Conservation (phyloP, 2,888 invertebrate genomes). For the Leptura quadrifasciata region DNA sequence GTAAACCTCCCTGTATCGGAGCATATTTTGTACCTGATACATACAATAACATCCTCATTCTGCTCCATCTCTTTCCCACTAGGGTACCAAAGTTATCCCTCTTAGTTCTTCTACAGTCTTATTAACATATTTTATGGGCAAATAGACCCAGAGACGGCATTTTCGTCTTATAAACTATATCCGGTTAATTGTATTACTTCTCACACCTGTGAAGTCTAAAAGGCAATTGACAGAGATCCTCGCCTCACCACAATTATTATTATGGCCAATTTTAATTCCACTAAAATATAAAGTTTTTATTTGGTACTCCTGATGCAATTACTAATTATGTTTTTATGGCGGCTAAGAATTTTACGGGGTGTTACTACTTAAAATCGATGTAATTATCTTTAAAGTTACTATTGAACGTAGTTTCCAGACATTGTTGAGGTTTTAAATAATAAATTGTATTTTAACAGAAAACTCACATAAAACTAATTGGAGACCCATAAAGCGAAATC, state of each 20-base stretch:
- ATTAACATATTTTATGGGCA: conserved; percentile 56
- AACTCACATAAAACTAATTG: too few relatives aligned
- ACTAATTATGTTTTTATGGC: conserved; percentile 15
- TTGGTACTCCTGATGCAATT: background rate
- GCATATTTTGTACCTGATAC: conserved; percentile 35
- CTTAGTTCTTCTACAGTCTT: conserved; percentile 36
- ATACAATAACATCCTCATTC: conserved; percentile 17
- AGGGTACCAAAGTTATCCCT: background rate
- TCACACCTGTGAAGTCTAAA: conserved; percentile 54
- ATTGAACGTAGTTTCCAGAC: too few relatives aligned
- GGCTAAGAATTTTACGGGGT: background rate
- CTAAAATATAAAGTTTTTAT: background rate
- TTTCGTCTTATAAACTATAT: conserved; percentile 61
- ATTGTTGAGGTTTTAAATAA: too few relatives aligned
- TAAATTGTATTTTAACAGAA: too few relatives aligned
- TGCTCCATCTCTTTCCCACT: conserved; percentile 11
- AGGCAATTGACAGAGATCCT: conserved; percentile 34
- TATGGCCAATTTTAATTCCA: conserved; percentile 15
- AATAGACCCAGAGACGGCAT: conserved; percentile 53
- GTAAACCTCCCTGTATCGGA: conserved; percentile 43
- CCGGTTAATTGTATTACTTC: conserved; percentile 59
- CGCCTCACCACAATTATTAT: conserved; percentile 26
- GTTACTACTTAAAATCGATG: too few relatives aligned
- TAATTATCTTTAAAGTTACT: too few relatives aligned
- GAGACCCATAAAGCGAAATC: too few relatives aligned